Evolutionary conservation across 92 coral and sea anemone genomes (phyloP).

Genomic region (Actinostola sp.): DNA sequence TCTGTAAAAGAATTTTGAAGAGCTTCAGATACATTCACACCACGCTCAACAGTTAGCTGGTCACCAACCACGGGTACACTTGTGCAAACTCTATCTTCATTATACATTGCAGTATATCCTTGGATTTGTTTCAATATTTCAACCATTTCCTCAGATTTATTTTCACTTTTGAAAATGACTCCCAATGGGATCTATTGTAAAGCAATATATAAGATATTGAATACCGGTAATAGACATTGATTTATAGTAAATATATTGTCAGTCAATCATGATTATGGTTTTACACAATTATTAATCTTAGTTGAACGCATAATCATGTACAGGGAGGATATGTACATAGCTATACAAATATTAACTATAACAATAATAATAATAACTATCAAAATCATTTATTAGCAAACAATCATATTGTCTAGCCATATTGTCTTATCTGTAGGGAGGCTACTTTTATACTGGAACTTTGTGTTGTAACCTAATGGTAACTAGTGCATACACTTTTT

Average conservation of each 20-base stretch:
- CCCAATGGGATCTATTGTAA: conserved; percentile 32
- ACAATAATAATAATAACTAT: too few species aligned
- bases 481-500: too few species aligned
- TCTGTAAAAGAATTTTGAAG: conserved; percentile 46
- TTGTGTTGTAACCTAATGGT: too few species aligned
- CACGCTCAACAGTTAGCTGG: conserved; percentile 48
- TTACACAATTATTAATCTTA: too few species aligned
- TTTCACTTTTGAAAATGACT: conserved; percentile 43
- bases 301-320: too few species aligned
- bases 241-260: background rate
- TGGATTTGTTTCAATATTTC: conserved; percentile 32
- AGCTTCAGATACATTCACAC: conserved; percentile 43
- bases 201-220: background rate
- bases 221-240: conserved; percentile 1
- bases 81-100: conserved; percentile 2
- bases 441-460: too few species aligned
- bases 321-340: too few species aligned
- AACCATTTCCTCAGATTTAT: conserved; percentile 41
- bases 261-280: background rate
- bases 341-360: too few species aligned
- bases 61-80: conserved; percentile 54
- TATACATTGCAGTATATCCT: conserved; percentile 23
- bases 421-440: too few species aligned
- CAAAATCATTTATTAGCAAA: too few species aligned
- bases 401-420: too few species aligned